Evolutionary conservation across 1,140 invertebrate species (phyloP).

Genomic region (Schlechtendalia chinensis): DNA sequence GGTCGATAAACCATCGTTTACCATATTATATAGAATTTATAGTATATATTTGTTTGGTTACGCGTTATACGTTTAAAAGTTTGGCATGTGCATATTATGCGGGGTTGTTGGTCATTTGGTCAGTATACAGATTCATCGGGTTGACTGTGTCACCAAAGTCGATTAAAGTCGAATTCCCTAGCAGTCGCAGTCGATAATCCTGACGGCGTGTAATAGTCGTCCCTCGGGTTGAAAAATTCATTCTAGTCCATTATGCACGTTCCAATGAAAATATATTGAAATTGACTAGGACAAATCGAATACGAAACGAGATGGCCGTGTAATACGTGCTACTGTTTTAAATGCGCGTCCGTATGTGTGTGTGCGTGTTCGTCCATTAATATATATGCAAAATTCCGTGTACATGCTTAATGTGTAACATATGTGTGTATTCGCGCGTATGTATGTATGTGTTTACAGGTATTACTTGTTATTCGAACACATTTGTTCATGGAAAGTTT

Average conservation of each 20-base stretch:
- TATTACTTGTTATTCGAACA: background rate
- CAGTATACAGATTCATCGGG: no score
- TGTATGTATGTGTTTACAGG: background rate
- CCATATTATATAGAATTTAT: no score
- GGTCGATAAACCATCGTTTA: no score
- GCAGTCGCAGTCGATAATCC: background rate
- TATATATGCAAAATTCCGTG: constrained; percentile 20
- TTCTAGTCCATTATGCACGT: background rate
- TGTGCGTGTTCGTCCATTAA: background rate
- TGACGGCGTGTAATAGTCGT: background rate
- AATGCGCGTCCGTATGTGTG: background rate
- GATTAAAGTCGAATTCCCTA: background rate
- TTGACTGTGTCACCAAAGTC: background rate
- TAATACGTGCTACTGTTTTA: constrained; percentile 29
- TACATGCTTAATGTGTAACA: background rate
- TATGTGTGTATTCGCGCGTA: background rate
- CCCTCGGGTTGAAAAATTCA: background rate
- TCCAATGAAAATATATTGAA: constrained; percentile 7
- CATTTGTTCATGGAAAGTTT: background rate
- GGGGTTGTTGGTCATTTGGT: no score
- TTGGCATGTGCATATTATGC: no score
- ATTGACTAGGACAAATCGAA: constrained; percentile 11
- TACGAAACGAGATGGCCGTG: background rate
- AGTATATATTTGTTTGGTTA: no score
- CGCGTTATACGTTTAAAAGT: no score